Evolutionary conservation across 2,888 invertebrate species (phyloP).

Genomic region (Lasioglossum vierecki): DNA sequence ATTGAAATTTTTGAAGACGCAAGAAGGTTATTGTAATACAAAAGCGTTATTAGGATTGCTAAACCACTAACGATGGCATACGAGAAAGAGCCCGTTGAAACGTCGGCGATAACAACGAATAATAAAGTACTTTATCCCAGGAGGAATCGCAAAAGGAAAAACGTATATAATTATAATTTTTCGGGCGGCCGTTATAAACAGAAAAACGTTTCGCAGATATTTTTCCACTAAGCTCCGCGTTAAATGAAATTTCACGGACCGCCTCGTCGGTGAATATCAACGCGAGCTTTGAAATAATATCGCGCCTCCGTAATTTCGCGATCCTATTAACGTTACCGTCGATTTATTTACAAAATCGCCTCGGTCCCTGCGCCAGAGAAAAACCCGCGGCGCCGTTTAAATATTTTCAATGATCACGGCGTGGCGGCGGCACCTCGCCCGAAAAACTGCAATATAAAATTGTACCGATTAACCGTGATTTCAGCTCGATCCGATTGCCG

Average conservation of each 20-base stretch:
- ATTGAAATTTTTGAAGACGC: too few species aligned
- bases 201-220: slow-evolving; percentile 1
- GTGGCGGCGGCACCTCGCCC: not conserved
- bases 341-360: slow-evolving; percentile 44
- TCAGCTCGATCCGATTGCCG: slow-evolving; percentile 20
- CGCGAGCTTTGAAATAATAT: slow-evolving; percentile 21
- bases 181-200: not conserved
- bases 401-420: slow-evolving; percentile 1
- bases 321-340: slow-evolving; percentile 27
- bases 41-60: not conserved
- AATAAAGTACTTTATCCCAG: not conserved
- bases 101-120: not conserved
- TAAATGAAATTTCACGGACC: slow-evolving; percentile 33
- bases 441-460: not conserved
- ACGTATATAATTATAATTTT: not conserved
- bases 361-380: not conserved
- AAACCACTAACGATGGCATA: not conserved
- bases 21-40: not conserved
- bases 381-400: not conserved
- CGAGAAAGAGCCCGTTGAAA: not conserved
- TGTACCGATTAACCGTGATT: slow-evolving; percentile 31
- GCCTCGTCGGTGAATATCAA: slow-evolving; percentile 21
- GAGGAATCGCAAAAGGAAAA: not conserved
- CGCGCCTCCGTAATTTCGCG: slow-evolving; percentile 22
- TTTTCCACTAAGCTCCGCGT: not conserved